Percentiles rank a stretch among this genome's conserved stretches.
These are phyloP conservation scores for Heliconius hortense DNA, from an alignment of 2,888 invertebrate genomes.

Conservation along the genomic window DNA sequence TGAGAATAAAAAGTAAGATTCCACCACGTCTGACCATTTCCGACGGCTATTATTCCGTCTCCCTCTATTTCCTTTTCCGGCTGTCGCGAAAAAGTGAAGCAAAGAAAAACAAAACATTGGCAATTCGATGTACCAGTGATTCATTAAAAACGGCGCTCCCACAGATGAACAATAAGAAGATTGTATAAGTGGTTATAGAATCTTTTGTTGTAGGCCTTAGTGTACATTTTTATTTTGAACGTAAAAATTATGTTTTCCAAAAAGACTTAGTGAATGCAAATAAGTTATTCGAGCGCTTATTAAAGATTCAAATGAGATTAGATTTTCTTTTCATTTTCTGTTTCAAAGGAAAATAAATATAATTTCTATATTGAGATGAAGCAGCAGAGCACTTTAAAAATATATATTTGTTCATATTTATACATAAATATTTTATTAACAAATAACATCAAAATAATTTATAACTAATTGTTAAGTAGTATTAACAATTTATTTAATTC, in stretches of 20 bases:
- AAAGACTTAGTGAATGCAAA: conserved; percentile 26
- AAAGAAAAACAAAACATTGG: conserved; percentile 56
- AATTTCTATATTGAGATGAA: neutral
- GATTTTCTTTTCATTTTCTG: conserved; percentile 19
- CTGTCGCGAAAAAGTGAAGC: conserved; percentile 78
- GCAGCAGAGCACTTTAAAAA: neutral
- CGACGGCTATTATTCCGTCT: conserved; percentile 82
- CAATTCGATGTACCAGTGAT: conserved; percentile 48
- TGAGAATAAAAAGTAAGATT: conserved; percentile 74
- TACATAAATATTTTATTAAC: neutral
- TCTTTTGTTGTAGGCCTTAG: conserved; percentile 17
- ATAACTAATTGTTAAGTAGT: neutral
- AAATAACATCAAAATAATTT: neutral
- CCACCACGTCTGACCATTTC: conserved; percentile 81
- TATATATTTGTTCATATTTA: neutral
- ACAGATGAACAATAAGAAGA: conserved; percentile 46
- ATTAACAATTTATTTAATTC: neutral
- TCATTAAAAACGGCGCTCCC: conserved; percentile 51
- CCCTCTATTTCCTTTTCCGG: conserved; percentile 81
- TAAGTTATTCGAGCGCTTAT: conserved; percentile 31
- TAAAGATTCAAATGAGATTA: conserved; percentile 29
- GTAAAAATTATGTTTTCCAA: conserved; percentile 12
- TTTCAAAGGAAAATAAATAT: conserved; percentile 19
- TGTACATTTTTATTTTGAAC: conserved; percentile 6
- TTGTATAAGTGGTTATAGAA: conserved; percentile 47